Evolutionary conservation across 2,113 vertebrate genomes (phyloP).

Genomic region (Antechinus flavipes): DNA sequence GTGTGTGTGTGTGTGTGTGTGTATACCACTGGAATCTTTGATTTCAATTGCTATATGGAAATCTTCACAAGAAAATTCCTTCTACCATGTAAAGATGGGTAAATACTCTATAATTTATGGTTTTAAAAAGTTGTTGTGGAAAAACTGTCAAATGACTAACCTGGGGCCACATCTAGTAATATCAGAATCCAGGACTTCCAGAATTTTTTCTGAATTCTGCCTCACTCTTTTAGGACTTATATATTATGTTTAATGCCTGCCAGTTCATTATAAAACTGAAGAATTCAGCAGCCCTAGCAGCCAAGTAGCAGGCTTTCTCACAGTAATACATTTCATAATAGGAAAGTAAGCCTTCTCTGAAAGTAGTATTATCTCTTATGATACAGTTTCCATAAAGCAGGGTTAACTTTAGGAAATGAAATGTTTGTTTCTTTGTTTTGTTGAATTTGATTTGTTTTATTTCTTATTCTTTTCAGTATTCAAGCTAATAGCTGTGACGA

Average conservation of each 20-base stretch:
- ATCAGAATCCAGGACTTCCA: neutral
- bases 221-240: neutral
- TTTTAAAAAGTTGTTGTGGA: neutral
- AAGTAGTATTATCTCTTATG: constrained; percentile 36
- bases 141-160: neutral
- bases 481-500: neutral
- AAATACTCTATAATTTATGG: neutral
- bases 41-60: neutral
- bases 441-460: constrained; percentile 11
- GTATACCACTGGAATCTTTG: neutral
- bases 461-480: constrained; percentile 16
- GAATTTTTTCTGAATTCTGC: neutral
- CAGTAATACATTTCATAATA: neutral
- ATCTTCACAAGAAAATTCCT: neutral
- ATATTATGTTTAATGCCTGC: constrained; percentile 22
- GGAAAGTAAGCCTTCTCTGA: neutral
- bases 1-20: no score
- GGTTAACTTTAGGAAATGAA: neutral
- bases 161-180: neutral
- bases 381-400: constrained; percentile 7
- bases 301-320: neutral
- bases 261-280: constrained; percentile 38
- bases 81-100: neutral
- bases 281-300: constrained; percentile 11
- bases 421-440: neutral